Evolutionary conservation across 2,797 vertebrate genomes (phyloP).

Genomic region (Pseudopleuronectes americanus): DNA sequence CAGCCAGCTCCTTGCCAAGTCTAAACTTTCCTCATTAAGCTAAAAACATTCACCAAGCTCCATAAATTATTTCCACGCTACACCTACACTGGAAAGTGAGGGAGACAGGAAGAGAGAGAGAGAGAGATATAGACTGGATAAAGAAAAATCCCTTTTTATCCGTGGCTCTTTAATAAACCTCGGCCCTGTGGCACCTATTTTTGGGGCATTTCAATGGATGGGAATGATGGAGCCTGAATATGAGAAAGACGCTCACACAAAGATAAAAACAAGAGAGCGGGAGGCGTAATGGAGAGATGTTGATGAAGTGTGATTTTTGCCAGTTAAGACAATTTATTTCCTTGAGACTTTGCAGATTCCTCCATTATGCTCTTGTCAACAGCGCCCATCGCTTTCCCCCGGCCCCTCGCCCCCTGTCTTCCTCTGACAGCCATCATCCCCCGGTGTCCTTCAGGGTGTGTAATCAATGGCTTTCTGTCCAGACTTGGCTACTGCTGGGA

Average conservation of each 20-base stretch:
- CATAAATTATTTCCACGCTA: slow-evolving; percentile 62
- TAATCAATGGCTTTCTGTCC: slow-evolving; percentile 76
- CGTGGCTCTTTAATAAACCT: slow-evolving; percentile 19
- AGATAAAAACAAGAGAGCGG: not conserved
- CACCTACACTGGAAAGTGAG: slow-evolving; percentile 41
- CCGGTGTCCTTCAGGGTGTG: slow-evolving; percentile 72
- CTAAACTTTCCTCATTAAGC: slow-evolving; percentile 78
- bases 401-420: slow-evolving; percentile 41
- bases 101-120: slow-evolving; percentile 8
- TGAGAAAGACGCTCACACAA: slow-evolving; percentile 7
- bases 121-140: slow-evolving; percentile 9
- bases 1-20: slow-evolving; percentile 65
- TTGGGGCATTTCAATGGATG: slow-evolving; percentile 32
- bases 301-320: slow-evolving; percentile 47
- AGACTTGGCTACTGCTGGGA: slow-evolving; percentile 64
- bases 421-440: slow-evolving; percentile 60
- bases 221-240: slow-evolving; percentile 23
- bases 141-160: slow-evolving; percentile 18
- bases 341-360: slow-evolving; percentile 59
- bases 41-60: slow-evolving; percentile 66
- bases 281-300: slow-evolving; percentile 6
- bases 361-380: slow-evolving; percentile 68
- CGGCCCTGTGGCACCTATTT: slow-evolving; percentile 25
- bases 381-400: slow-evolving; percentile 34
- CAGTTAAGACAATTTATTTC: slow-evolving; percentile 53